Percentiles rank a stretch among this genome's conserved stretches.
Evolutionary conservation across 2,888 invertebrate species (phyloP).

Genomic region (Harmothoe impar): DNA sequence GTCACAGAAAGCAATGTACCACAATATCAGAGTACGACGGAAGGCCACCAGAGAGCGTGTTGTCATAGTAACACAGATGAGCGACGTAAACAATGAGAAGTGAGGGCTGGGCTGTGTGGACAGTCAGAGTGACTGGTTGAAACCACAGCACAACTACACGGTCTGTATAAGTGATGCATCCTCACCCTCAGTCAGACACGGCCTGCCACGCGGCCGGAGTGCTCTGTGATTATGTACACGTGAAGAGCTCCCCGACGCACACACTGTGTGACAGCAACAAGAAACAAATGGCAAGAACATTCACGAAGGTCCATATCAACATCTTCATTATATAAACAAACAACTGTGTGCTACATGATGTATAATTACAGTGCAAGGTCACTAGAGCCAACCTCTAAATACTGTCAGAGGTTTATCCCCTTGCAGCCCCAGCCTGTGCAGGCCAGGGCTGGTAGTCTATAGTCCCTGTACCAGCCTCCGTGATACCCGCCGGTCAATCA

Average conservation of each 20-base stretch:
- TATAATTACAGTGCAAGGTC: not conserved
- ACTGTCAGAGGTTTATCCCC: not conserved
- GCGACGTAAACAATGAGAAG: slow-evolving; percentile 9
- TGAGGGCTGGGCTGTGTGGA: not conserved
- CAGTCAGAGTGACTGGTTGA: too few species aligned
- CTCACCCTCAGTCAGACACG: too few species aligned
- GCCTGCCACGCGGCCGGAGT: too few species aligned
- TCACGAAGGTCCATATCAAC: slow-evolving; percentile 8
- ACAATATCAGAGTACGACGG: slow-evolving; percentile 45
- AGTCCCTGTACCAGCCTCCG: not conserved
- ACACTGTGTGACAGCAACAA: not conserved
- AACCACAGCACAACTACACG: too few species aligned
- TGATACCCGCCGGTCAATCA: not conserved
- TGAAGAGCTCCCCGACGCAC: not conserved
- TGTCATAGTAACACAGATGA: slow-evolving; percentile 46
- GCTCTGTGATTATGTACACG: not conserved
- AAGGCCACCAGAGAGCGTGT: slow-evolving; percentile 54
- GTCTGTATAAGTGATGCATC: too few species aligned
- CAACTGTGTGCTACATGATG: not conserved
- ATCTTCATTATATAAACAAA: not conserved
- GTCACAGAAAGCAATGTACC: slow-evolving; percentile 56
- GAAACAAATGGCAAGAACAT: slow-evolving; percentile 30
- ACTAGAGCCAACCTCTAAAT: too few species aligned
- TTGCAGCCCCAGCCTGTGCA: not conserved
- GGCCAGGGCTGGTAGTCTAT: not conserved